Base-by-base conservation (phyloP, 2,797 vertebrate species). In the Chloroceryle amazona region DNA sequence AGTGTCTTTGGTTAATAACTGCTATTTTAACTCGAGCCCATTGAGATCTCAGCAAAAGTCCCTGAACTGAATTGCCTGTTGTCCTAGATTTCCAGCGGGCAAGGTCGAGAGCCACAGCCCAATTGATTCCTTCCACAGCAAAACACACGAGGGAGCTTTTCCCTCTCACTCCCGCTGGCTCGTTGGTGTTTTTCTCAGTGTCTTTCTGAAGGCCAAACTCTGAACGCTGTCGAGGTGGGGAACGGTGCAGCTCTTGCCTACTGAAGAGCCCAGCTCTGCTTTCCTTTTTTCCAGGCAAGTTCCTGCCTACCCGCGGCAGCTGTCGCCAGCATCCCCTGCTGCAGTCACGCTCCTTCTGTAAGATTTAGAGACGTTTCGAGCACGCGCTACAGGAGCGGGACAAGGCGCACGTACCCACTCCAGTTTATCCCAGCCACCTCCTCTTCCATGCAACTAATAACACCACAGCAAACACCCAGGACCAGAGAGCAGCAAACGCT, bases 291-390 rank as follows among this genome's bases (percentile, higher is more conserved):
- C 19, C 71, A 29, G 23, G 41, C 28, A 37, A 23, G 31, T 39
- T 85, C 55, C 31, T 61, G 28, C 61, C 87, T 17, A 0, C 28
- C 54, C 25, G 18, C 8, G 21, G 23, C 11, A 26, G 3, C 18
- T 13, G 4, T 22, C 12, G 58, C 84, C 16, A 58, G 61, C 63
- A 29, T 19, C 4, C 61, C 86, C 72, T 19, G 74, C 62, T 44
- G 54, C 57, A 10, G 33, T 19, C 7, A 0, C 11, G 23, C 54
- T 84, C 51, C 6, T 25, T 8, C 76, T 54, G 28, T 0, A 39
- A 8, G 31, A 2, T 47, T 39, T 67, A 3, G 3, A 6, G 1
- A 3, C 6, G 0, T 28, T 39, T 3, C 3, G 62, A 82, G 51
- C 4, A 8, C 9, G 41, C 6, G 42, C 62, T 21, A 25, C 42